Percentiles rank a stretch among this genome's conserved stretches.
phyloP scores from a whole-genome alignment of 2,113 vertebrate species.

The Corythornis madagascariensis region DNA sequence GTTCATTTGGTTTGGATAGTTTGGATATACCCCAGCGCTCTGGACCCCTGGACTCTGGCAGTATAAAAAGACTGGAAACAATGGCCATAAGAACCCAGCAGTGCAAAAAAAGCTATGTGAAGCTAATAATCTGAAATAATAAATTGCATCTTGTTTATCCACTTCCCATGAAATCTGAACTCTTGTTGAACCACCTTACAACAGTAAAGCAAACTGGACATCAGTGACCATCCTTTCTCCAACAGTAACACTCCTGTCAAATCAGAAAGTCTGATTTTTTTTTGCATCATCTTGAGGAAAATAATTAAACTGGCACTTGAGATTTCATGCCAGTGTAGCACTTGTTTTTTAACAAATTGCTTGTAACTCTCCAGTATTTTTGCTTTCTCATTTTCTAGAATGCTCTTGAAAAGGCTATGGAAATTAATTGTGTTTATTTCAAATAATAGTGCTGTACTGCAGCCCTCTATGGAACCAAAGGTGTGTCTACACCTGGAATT shows the following conservation, averaged over 20 bases:
- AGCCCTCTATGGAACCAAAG: background rate
- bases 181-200: background rate
- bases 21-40: too few relatives aligned
- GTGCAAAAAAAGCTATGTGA: background rate
- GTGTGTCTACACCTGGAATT: background rate
- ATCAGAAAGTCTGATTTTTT: background rate
- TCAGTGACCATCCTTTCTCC: background rate
- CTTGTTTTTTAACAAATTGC: background rate
- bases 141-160: background rate
- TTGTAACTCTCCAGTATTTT: background rate
- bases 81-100: background rate
- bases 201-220: background rate
- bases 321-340: background rate
- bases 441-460: background rate
- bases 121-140: background rate
- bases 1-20: background rate
- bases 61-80: background rate
- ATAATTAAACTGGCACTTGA: background rate
- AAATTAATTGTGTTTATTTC: background rate
- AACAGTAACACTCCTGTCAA: background rate
- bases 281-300: background rate
- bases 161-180: background rate
- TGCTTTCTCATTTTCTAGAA: background rate
- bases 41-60: background rate
- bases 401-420: background rate